These are phyloP conservation scores for Notodonta dromedarius DNA, from an alignment of 2,888 invertebrate genomes.

Conservation along the genomic window DNA sequence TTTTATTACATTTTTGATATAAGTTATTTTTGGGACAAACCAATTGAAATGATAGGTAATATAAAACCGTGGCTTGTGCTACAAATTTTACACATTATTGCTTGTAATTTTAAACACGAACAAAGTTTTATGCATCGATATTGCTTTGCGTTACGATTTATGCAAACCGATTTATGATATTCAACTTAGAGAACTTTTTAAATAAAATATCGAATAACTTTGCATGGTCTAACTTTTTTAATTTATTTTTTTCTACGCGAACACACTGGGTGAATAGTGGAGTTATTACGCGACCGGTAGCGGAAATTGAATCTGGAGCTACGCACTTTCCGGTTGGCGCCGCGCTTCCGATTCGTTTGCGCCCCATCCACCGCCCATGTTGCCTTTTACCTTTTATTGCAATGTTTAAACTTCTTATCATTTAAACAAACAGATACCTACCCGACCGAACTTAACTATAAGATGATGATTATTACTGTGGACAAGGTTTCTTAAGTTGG, in stretches of 20 bases:
- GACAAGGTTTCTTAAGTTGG: no score
- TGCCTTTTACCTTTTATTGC: conserved; percentile 58
- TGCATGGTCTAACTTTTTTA: conserved; percentile 3
- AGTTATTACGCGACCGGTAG: conserved; percentile 74
- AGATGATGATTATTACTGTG: no score
- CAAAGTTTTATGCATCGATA: conserved; percentile 6
- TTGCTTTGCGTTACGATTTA: background rate
- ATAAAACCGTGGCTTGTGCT: background rate
- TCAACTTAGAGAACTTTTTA: conserved; percentile 1
- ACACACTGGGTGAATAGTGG: conserved; percentile 68
- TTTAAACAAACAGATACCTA: no score
- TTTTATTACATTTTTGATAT: no score
- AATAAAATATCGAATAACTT: conserved; percentile 8
- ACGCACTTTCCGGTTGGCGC: conserved; percentile 76
- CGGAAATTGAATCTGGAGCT: conserved; percentile 81
- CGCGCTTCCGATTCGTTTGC: conserved; percentile 63
- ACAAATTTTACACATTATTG: conserved; percentile 1
- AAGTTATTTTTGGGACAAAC: background rate
- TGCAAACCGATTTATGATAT: conserved; percentile 3
- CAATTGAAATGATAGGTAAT: background rate
- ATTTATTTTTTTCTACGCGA: conserved; percentile 45
- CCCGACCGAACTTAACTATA: no score
- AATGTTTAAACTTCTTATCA: conserved; percentile 37
- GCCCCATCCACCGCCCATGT: conserved; percentile 41
- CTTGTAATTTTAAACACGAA: background rate